Percentiles rank a stretch among this genome's conserved stretches.
These are phyloP conservation scores for Margaritifera margaritifera DNA, from an alignment of 2,888 invertebrate species.

Conservation along the genomic window DNA sequence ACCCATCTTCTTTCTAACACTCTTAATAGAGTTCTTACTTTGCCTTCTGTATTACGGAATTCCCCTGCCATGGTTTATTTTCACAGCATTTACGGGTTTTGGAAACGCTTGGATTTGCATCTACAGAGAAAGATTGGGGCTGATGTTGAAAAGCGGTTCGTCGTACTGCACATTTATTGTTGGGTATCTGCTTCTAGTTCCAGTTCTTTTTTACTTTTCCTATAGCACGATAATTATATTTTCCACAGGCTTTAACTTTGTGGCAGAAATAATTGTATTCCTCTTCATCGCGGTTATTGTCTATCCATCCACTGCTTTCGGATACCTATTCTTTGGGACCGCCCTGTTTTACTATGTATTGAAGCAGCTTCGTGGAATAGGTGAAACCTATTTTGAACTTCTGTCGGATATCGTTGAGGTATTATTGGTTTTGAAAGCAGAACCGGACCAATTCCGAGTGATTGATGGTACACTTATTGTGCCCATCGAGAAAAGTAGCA, in stretches of 20 bases:
- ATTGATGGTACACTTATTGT: constrained; percentile 14
- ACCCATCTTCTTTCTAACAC: constrained; percentile 11
- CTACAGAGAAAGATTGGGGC: no score
- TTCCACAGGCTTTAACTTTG: constrained; percentile 19
- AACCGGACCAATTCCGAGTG: constrained; percentile 1
- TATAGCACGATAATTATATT: constrained; percentile 8
- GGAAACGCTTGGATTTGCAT: not conserved
- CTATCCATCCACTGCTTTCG: constrained; percentile 23
- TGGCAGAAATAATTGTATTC: constrained; percentile 18
- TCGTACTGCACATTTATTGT: not conserved
- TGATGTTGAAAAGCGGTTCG: no score
- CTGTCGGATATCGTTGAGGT: constrained; percentile 22
- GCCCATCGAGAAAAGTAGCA: no score
- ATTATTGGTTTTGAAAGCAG: constrained; percentile 2
- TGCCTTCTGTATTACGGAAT: constrained; percentile 15
- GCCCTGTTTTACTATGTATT: constrained; percentile 18
- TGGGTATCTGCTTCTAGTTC: not conserved
- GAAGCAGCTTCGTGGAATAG: constrained; percentile 12
- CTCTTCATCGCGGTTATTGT: constrained; percentile 22
- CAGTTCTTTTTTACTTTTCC: not conserved
- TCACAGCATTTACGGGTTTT: not conserved
- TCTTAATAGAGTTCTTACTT: constrained; percentile 6
- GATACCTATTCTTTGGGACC: constrained; percentile 24
- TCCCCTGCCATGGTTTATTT: constrained; percentile 9
- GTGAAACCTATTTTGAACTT: constrained; percentile 20